Evolutionary conservation across 2,888 invertebrate genomes (phyloP), one percentile per base, ranked within the genome.

Genomic region (Xestia sexstrigata): DNA sequence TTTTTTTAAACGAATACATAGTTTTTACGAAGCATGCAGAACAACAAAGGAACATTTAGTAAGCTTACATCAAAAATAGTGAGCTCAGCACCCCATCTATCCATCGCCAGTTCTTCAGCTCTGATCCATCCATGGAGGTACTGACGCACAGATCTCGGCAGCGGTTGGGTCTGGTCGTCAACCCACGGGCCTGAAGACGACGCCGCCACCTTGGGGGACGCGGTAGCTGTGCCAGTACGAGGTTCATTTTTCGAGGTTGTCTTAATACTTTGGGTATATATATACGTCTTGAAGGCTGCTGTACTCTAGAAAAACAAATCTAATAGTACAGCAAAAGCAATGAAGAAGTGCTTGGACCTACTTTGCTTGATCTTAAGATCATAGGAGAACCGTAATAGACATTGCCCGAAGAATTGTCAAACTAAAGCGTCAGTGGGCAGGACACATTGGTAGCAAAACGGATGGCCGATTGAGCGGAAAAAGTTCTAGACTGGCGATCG

Each of bases 101-200:
- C 89, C 39, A 81, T 20, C 0, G 96, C 96, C 66, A 96, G 82
- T 1, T 95, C 93, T 20, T 96, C 96, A 47, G 96, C 96, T 58
- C 94, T 90, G n/a, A 93, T 82, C 95, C 95, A 96, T 0, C 94
- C 93, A 13, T 95, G 91, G 0, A 96, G 91, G 74, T 93, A 94
- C 70, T 92, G 92, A 7, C 96, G 90, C 3, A 92, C 94, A 2
- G 96, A 96, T 65, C 95, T 88, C 0, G 96, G 96, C 20, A 96
- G 81, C 0, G 96, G 96, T 76, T 96, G 96, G 0, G 93, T 94
- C 82, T 96, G 96, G 0, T 95, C 95, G 52, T 96, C 96, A 3
- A 91, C 79, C 96, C 96, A 79, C 6, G 95, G 0, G 89, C 55
- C 7, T 2, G 15, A 9, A 0, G 0, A 0, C 8, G 2, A 6